Evolutionary conservation across 1,140 invertebrate genomes (phyloP), one percentile per base, ranked within the genome.

Genomic region (Maniola jurtina): DNA sequence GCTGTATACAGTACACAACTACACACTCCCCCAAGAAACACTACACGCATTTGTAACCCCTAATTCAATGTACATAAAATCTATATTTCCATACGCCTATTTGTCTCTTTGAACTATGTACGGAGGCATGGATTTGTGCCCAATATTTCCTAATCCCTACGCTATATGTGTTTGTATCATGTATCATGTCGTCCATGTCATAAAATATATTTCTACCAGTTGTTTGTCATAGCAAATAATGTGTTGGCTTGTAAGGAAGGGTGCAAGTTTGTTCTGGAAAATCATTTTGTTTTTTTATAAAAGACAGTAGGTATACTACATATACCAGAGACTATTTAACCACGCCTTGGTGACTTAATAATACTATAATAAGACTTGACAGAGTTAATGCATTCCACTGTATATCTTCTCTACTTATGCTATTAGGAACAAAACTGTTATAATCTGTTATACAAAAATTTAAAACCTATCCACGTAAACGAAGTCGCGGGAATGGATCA

Each of bases 71-170:
- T 10, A 6, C 14, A 60, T 68, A 68, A 55, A 59, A 55, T 40
- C 57, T 14, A 64, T 64, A 68, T 60, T 68, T 11, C 47, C 56
- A 33, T 59, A 6, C 13, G 5, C 11, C 15, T 54, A 58, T 36
- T 11, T 55, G 4, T 9, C n/a, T 8, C 11, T n/a, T 45, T 8
- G 42, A 25, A 52, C 10, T 16, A 42, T 36, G 66, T 68, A 56
- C 40, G 56, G 62, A 62, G 66, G 70, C 73, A 65, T 69, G 73
- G 76, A 80, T 80, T 81, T 80, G 56, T 74, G 67, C 68, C 64
- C 73, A 76, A 83, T 83, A 81, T 80, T 76, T 73, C 73, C 66
- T 81, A 80, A 80, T 78, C 77, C 68, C 60, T 69, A 45, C 58
- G 58, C 42, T 33, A 52, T 61, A 61, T 61, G 59, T 67, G 60